Conservation (phyloP, 2,797 vertebrate genomes). For the Pseudochirops cupreus region DNA sequence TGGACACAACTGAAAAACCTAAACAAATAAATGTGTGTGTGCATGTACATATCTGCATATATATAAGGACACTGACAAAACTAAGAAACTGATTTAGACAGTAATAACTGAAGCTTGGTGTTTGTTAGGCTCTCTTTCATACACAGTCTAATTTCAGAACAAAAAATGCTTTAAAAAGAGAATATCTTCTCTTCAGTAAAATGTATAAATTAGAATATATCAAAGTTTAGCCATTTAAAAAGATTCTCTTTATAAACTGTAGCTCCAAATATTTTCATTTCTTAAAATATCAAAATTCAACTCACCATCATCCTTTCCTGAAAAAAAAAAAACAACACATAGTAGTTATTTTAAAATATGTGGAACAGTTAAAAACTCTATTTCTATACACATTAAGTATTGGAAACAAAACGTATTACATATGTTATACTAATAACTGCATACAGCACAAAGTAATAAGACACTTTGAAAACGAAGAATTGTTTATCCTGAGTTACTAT, state of each 20-base stretch:
- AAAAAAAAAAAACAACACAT: constrained; percentile 29
- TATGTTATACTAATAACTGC: constrained; percentile 20
- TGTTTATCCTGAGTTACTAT: constrained; percentile 16
- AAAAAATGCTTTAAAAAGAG: neutral
- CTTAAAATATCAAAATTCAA: constrained; percentile 65
- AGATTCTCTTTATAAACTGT: constrained; percentile 42
- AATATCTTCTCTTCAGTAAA: constrained; percentile 37
- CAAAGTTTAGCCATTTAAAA: constrained; percentile 43
- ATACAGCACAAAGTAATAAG: neutral
- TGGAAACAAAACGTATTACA: constrained; percentile 28
- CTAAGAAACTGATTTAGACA: neutral
- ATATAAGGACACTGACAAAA: neutral
- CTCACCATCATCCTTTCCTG: constrained; percentile 96
- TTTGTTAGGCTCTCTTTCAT: neutral
- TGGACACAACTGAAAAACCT: neutral
- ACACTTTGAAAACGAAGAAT: constrained; percentile 26
- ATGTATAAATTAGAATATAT: constrained; percentile 3
- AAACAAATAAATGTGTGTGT: neutral
- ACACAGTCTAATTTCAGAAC: neutral
- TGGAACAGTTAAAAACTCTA: constrained; percentile 59
- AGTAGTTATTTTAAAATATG: constrained; percentile 54
- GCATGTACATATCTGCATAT: neutral
- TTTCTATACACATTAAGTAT: constrained; percentile 44
- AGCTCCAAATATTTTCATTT: constrained; percentile 19
- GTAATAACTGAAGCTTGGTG: neutral